Percentiles rank a stretch among this genome's conserved stretches.
Evolutionary conservation across 1,140 invertebrate genomes (phyloP).

Genomic region (Rhyacophila brunnea): DNA sequence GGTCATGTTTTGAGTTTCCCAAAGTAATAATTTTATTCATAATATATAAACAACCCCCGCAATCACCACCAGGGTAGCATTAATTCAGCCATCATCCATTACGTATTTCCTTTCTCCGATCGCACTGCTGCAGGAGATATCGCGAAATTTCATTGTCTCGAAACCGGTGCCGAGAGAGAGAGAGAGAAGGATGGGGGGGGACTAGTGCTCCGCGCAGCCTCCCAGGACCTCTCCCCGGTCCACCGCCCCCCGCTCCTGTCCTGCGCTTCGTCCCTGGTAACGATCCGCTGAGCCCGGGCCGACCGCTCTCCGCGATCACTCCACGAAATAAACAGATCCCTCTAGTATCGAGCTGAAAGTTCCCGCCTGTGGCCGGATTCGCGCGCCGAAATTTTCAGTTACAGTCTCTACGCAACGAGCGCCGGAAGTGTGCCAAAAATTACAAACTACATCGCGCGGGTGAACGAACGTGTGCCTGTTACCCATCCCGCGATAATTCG

Average conservation of each 20-base stretch:
- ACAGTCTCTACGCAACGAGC: conserved; percentile 8
- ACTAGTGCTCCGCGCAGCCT: conserved; percentile 28
- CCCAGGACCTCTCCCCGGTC: conserved; percentile 29
- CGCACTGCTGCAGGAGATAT: too few relatives aligned
- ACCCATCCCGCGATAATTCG: not conserved
- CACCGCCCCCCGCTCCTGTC: conserved; percentile 29
- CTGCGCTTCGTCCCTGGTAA: conserved; percentile 24
- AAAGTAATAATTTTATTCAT: too few relatives aligned
- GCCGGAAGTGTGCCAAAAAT: conserved; percentile 19
- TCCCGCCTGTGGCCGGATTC: conserved; percentile 1
- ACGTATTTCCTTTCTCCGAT: too few relatives aligned
- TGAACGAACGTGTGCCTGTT: not conserved
- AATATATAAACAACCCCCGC: conserved; percentile 28
- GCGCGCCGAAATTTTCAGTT: conserved; percentile 18
- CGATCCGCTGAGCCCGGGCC: conserved; percentile 23
- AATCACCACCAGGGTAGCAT: too few relatives aligned
- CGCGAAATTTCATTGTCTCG: too few relatives aligned
- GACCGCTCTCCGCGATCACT: too few relatives aligned
- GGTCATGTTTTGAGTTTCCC: too few relatives aligned
- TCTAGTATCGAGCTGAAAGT: conserved; percentile 11
- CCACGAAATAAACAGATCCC: not conserved
- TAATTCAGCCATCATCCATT: not conserved
- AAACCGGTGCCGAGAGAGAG: too few relatives aligned
- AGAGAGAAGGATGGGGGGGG: too few relatives aligned
- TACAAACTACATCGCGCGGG: not conserved